Conservation (phyloP, 1,140 invertebrate species). For the Drosophila pandora region DNA sequence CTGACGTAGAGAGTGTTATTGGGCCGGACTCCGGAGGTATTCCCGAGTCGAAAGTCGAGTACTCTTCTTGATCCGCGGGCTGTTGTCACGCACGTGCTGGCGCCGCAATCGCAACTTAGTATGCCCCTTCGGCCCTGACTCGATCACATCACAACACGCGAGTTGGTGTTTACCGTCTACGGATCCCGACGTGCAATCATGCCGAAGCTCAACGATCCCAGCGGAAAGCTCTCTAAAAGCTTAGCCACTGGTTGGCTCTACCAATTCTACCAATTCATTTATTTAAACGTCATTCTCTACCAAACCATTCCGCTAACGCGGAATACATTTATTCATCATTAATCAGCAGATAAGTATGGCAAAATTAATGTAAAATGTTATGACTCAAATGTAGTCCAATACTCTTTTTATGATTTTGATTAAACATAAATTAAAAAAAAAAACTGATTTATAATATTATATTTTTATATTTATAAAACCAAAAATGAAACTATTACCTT, state of each 20-base stretch:
- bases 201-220: not conserved
- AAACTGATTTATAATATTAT: too few species aligned
- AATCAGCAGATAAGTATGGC: not conserved
- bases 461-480: too few species aligned
- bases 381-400: too few species aligned
- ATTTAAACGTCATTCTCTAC: too few species aligned
- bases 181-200: conserved; percentile 10
- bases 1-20: conserved; percentile 6
- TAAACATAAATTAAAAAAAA: too few species aligned
- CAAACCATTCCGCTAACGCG: too few species aligned
- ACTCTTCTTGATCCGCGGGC: not conserved
- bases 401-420: too few species aligned
- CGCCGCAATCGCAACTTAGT: conserved; percentile 4
- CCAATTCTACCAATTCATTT: not conserved
- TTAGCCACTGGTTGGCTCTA: not conserved
- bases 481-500: too few species aligned
- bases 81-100: conserved; percentile 52
- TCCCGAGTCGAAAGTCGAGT: conserved; percentile 4
- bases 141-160: conserved; percentile 34
- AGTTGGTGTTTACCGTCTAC: conserved; percentile 18
- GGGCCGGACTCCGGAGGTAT: not conserved
- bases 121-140: conserved; percentile 29
- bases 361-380: too few species aligned
- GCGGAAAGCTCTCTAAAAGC: conserved; percentile 24
- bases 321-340: not conserved